phyloP scores from a whole-genome alignment of 2,113 vertebrate species.

The Noctilio leporinus region DNA sequence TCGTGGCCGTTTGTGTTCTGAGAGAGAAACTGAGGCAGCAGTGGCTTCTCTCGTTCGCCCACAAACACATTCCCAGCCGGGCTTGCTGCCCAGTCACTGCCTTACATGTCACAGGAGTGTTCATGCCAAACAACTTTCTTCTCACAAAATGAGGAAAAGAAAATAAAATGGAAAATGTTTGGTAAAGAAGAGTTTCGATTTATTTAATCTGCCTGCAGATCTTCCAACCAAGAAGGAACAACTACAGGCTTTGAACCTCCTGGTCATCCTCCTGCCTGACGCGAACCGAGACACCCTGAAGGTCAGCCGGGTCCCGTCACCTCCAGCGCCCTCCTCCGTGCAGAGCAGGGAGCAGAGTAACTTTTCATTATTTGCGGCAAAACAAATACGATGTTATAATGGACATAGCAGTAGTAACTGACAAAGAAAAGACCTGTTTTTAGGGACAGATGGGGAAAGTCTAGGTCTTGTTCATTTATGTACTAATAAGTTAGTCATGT shows the following conservation, averaged over 20 bases:
- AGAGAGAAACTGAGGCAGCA: not conserved
- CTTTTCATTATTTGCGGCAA: slow-evolving; percentile 34
- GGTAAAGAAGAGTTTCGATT: not conserved
- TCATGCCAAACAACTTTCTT: slow-evolving; percentile 29
- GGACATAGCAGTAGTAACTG: not conserved
- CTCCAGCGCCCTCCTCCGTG: not conserved
- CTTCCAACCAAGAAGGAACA: slow-evolving; percentile 91
- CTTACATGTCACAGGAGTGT: not conserved
- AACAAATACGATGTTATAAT: not conserved
- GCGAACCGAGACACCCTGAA: slow-evolving; percentile 92
- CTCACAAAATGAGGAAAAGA: not conserved
- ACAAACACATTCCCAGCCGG: slow-evolving; percentile 20
- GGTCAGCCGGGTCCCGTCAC: slow-evolving; percentile 78
- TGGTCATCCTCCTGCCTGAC: slow-evolving; percentile 92
- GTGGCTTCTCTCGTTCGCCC: slow-evolving; percentile 48
- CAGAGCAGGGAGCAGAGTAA: not conserved
- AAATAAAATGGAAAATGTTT: not conserved
- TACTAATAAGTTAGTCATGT: not conserved
- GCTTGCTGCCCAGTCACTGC: not conserved
- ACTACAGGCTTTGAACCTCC: slow-evolving; percentile 94
- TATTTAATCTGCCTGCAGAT: slow-evolving; percentile 81
- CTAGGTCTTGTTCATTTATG: not conserved
- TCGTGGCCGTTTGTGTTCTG: slow-evolving; percentile 54
- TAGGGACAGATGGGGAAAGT: not conserved
- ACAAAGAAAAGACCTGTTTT: not conserved